Percentiles rank a stretch among this genome's conserved stretches.
phyloP scores from a whole-genome alignment of 2,113 vertebrate species.

The Mus spicilegus region DNA sequence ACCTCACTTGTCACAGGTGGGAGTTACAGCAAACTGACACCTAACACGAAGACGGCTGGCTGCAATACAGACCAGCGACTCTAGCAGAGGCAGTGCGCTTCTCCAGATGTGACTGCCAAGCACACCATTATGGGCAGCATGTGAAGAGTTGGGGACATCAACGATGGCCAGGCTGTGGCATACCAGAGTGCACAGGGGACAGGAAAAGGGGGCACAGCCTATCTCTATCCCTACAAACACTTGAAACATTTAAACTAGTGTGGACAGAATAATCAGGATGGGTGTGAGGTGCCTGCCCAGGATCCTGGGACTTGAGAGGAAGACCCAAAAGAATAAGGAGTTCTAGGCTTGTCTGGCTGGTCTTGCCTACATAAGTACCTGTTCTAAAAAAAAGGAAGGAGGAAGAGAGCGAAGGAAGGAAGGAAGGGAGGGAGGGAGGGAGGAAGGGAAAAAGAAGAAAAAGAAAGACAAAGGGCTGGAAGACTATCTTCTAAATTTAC shows the following conservation, averaged over 20 bases:
- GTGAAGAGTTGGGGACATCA: background rate
- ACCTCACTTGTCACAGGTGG: background rate
- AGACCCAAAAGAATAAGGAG: background rate
- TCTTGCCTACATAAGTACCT: background rate
- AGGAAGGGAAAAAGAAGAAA: too few relatives aligned
- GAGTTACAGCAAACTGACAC: background rate
- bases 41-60: background rate
- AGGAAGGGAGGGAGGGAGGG: too few relatives aligned
- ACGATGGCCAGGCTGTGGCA: background rate
- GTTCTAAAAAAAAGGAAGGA: background rate
- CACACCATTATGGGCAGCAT: background rate
- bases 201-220: background rate
- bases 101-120: background rate
- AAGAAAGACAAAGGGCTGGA: background rate
- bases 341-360: background rate
- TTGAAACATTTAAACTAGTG: background rate
- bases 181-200: background rate
- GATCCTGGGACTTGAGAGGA: background rate
- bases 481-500: background rate
- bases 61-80: background rate
- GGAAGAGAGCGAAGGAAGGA: too few relatives aligned
- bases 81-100: background rate
- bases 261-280: background rate
- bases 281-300: background rate
- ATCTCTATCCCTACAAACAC: background rate